These are phyloP conservation scores for Ips typographus DNA, from an alignment of 1,140 invertebrate genomes.

Conservation along the genomic window DNA sequence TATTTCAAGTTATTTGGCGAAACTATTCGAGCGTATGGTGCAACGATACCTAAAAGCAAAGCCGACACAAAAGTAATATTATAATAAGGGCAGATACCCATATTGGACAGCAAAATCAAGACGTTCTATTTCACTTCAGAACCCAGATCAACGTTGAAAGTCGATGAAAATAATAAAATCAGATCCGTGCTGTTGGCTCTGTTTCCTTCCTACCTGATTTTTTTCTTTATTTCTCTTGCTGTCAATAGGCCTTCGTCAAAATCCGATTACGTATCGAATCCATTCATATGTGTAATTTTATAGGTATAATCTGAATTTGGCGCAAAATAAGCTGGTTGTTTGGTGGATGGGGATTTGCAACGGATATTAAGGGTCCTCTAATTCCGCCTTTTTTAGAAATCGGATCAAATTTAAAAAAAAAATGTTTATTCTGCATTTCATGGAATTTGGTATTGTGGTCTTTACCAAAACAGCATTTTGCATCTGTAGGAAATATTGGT, in stretches of 20 bases:
- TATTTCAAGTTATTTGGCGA: no score
- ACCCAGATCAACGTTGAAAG: slow-evolving; percentile 11
- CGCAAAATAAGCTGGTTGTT: slow-evolving; percentile 6
- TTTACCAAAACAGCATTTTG: no score
- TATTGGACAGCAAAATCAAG: slow-evolving; percentile 11
- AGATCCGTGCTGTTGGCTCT: not conserved
- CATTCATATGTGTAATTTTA: slow-evolving; percentile 14
- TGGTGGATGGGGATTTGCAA: not conserved
- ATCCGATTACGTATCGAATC: slow-evolving; percentile 11
- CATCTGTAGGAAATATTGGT: no score
- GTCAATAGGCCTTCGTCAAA: slow-evolving; percentile 10
- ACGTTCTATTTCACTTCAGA: not conserved
- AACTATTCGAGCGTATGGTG: no score
- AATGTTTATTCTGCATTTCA: no score
- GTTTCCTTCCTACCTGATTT: not conserved
- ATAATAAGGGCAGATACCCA: not conserved
- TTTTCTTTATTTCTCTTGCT: not conserved
- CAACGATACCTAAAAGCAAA: not conserved
- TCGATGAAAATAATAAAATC: not conserved
- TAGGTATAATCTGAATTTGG: slow-evolving; percentile 3
- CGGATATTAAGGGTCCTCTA: not conserved
- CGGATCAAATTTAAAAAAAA: no score
- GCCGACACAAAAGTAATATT: slow-evolving; percentile 9
- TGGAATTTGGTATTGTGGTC: no score
- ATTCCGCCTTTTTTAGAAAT: no score